phyloP scores from a whole-genome alignment of 2,113 vertebrate species.

The Antechinus stuartii region DNA sequence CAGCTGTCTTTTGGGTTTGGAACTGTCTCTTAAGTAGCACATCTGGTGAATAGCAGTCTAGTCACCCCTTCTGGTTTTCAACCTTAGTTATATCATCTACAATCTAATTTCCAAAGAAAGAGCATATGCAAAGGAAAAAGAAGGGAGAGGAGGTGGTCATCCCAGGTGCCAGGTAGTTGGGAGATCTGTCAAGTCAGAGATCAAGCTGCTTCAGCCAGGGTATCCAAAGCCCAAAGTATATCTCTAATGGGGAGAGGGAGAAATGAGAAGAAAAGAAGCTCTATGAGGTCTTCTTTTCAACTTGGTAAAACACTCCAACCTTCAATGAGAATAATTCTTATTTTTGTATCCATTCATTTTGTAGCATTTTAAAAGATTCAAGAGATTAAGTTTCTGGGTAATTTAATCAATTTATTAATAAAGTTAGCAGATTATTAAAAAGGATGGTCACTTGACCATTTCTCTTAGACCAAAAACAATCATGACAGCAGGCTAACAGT shows the following conservation, averaged over 20 bases:
- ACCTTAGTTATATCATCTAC: too few relatives aligned
- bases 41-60: background rate
- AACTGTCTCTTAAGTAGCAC: background rate
- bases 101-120: background rate
- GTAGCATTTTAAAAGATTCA: too few relatives aligned
- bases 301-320: background rate
- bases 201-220: constrained; percentile 4
- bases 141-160: background rate
- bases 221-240: background rate
- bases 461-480: too few relatives aligned
- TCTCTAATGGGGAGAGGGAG: background rate
- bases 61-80: accelerated
- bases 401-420: too few relatives aligned
- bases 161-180: background rate
- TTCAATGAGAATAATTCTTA: background rate
- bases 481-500: too few relatives aligned
- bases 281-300: background rate
- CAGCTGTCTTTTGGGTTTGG: background rate
- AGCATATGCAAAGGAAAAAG: background rate
- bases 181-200: background rate
- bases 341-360: background rate
- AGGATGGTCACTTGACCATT: too few relatives aligned
- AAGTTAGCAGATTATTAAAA: too few relatives aligned
- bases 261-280: background rate
- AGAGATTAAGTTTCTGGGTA: too few relatives aligned